A percentile compares a stretch with the other conserved stretches of the same genome.
Evolutionary conservation across 2,797 vertebrate genomes (phyloP).

Genomic region (Morus bassanus): DNA sequence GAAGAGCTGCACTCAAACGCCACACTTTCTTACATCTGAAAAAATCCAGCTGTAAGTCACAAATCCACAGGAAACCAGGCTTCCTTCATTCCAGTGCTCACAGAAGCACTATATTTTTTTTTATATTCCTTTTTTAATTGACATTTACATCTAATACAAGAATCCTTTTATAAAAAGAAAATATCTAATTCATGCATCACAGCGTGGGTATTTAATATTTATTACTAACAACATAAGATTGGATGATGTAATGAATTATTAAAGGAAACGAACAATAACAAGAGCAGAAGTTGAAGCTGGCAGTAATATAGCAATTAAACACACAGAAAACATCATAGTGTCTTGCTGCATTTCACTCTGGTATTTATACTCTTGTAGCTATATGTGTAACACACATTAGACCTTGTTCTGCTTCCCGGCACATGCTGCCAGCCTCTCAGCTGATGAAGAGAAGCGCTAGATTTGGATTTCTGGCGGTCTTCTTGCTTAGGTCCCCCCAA

Average conservation of each 20-base stretch:
- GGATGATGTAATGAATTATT: conserved; percentile 52
- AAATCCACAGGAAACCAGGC: background rate
- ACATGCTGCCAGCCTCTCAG: background rate
- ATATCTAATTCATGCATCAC: conserved; percentile 34
- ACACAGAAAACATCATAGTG: background rate
- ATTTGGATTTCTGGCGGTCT: background rate
- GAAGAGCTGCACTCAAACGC: background rate
- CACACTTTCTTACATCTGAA: background rate
- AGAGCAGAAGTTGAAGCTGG: background rate
- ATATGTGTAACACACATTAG: background rate
- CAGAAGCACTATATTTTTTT: background rate
- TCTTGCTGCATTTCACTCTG: background rate
- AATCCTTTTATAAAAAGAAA: conserved; percentile 19
- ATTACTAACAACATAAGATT: conserved; percentile 6
- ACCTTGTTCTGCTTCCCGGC: background rate
- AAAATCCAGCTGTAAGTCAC: background rate
- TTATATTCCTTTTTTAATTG: conserved; percentile 26
- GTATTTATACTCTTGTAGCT: background rate
- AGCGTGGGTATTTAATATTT: conserved; percentile 30
- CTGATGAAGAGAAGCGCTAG: background rate
- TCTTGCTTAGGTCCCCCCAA: fast-evolving
- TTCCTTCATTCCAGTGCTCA: background rate
- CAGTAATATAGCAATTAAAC: conserved; percentile 13
- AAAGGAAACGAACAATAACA: conserved; percentile 17
- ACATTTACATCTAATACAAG: conserved; percentile 31